phyloP scores from a whole-genome alignment of 2,113 vertebrate species.

The Taxidea taxus region DNA sequence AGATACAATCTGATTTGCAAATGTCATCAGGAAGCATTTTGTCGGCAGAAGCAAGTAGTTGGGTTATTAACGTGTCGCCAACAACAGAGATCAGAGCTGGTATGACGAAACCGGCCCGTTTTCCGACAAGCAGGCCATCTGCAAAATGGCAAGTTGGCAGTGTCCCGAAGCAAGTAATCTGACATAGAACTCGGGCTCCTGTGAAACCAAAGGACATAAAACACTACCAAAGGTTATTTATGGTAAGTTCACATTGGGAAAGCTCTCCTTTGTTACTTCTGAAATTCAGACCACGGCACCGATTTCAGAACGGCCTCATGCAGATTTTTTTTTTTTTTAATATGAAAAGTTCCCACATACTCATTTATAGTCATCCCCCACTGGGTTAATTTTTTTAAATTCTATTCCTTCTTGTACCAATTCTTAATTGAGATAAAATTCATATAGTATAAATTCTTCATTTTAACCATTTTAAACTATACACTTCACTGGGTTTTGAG shows the following conservation, averaged over 20 bases:
- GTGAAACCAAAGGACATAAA: background rate
- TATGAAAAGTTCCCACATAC: background rate
- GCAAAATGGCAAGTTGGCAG: background rate
- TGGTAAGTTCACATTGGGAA: background rate
- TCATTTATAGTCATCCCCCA: background rate
- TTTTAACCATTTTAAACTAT: background rate
- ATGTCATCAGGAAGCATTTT: background rate
- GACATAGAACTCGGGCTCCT: background rate
- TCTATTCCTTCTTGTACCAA: background rate
- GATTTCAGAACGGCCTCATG: background rate
- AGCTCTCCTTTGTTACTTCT: background rate
- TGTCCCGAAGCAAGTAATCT: background rate
- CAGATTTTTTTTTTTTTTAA: background rate
- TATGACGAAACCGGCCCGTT: background rate
- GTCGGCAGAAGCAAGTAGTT: background rate
- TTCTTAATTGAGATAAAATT: conserved; percentile 18
- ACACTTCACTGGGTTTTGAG: background rate
- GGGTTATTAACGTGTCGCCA: background rate
- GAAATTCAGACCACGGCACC: background rate
- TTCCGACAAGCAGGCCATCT: background rate
- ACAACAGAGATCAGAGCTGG: background rate
- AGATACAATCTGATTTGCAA: conserved; percentile 37
- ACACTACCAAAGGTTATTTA: background rate
- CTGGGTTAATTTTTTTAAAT: background rate
- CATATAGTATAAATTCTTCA: background rate